A percentile compares a stretch with the other conserved stretches of the same genome.
Conservation (phyloP, 2,888 invertebrate genomes). For the Abrostola tripartita region DNA sequence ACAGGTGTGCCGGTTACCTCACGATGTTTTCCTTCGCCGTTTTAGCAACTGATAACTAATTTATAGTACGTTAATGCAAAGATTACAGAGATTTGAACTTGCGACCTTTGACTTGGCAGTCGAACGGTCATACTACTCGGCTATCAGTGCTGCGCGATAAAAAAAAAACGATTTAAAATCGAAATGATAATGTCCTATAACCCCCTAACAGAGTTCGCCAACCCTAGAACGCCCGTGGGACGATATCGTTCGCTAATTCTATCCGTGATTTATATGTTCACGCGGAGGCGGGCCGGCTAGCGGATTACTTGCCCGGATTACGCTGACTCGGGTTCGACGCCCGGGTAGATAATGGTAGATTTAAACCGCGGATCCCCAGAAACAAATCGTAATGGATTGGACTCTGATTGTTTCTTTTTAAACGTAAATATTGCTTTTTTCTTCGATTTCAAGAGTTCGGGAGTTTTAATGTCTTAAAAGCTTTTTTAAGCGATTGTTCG, state of each 20-base stretch:
- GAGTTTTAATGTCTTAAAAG: slow-evolving; percentile 11
- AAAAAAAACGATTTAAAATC: no score
- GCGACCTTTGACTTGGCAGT: no score
- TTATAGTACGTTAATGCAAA: no score
- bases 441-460: slow-evolving; percentile 26
- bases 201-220: slow-evolving; percentile 6
- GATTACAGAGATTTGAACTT: no score
- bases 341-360: slow-evolving; percentile 58
- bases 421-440: slow-evolving; percentile 42
- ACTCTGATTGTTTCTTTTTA: slow-evolving; percentile 49
- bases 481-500: not conserved
- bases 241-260: slow-evolving; percentile 61
- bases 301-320: slow-evolving; percentile 59
- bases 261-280: slow-evolving; percentile 60
- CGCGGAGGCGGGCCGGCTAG: slow-evolving; percentile 43
- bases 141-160: no score
- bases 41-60: no score
- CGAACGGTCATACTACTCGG: no score
- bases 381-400: slow-evolving; percentile 60
- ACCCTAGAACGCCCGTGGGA: slow-evolving; percentile 51
- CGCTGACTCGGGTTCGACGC: slow-evolving; percentile 56
- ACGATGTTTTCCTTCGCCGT: no score
- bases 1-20: no score
- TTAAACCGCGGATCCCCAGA: slow-evolving; percentile 51
- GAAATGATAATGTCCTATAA: no score